Evolutionary conservation across 53 echinoderm and acorn worm species (phyloP), one percentile per base, ranked within the genome.

Genomic region (Mesocentrotus franciscanus): DNA sequence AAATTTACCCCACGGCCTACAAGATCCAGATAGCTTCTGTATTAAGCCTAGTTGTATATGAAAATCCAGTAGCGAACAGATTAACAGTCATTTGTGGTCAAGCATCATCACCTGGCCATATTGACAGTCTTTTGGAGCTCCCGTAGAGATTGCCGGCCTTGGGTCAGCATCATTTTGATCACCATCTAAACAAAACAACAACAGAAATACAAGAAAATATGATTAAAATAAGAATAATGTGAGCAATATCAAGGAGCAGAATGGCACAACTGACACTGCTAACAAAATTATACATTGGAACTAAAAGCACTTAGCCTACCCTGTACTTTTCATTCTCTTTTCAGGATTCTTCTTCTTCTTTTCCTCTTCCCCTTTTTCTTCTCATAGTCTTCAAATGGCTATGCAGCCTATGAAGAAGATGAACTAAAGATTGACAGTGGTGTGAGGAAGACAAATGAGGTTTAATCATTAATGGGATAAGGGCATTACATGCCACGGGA

Each of bases 151-250:
- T 96, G 96, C 61, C 95, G 97, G 7, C 99, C 99, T 92, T 97
- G 96, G 32, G 96, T 97, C 9, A 98, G 92, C 71, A 98, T 85
- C 96, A 98, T 96, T 33, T 97, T 98, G 56, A 98, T 97, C 36
- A 96, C 96, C 84, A 96, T 96, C 99, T 98, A 18, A 56, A n/a
- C 13, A 68, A 92, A 81, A 20, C 3, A 81, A 39, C 0, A 36
- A 32, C 24, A 26, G 0, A 1, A 26, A 36, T 0, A 1, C 34
- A 42, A 75, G 33, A 79, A 79, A 79, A 33, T 30, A 85, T 85
- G 9, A 13, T 26, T 57, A 87, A 8, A 27, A 49, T 4, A 81
- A 32, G 26, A 36, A 34, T 1, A 36, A 36, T 81, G 13, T 79
- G 16, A 35, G 49, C 49, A 49, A 49, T 49, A 81, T 7, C 36